A percentile compares a stretch with the other conserved stretches of the same genome.
Evolutionary conservation across 2,888 invertebrate species (phyloP).

Genomic region (Micoletzkya japonica): DNA sequence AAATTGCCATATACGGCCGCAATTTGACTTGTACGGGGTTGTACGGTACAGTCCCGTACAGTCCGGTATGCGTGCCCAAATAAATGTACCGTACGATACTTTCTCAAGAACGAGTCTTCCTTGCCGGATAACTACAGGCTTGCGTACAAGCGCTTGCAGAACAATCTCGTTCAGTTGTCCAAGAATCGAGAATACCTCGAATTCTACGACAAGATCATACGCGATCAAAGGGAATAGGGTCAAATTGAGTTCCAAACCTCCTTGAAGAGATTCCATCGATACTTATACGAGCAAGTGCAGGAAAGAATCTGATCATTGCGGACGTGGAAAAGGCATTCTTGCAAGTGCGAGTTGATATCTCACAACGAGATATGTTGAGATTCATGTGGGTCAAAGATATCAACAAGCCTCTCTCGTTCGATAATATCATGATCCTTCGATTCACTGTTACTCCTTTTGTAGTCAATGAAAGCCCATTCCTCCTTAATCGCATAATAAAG

Average conservation of each 20-base stretch:
- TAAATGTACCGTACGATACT: neutral
- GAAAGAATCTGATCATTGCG: conserved; percentile 22
- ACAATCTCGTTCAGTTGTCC: neutral
- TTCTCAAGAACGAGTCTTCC: neutral
- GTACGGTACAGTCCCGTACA: no score
- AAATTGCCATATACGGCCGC: no score
- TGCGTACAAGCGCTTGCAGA: neutral
- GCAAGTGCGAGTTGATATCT: conserved; percentile 28
- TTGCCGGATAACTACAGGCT: neutral
- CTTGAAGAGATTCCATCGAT: conserved; percentile 31
- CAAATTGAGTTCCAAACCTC: conserved; percentile 13
- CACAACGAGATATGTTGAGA: conserved; percentile 33
- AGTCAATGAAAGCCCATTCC: conserved; percentile 27
- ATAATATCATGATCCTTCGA: conserved; percentile 36
- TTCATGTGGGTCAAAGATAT: conserved; percentile 43
- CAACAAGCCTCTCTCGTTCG: conserved; percentile 2
- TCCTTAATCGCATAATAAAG: conserved; percentile 34
- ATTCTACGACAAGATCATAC: neutral
- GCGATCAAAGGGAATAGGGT: neutral
- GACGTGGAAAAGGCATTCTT: no score
- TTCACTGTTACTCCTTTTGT: conserved; percentile 43
- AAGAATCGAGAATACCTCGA: neutral
- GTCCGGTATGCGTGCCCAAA: no score
- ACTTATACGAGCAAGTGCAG: conserved; percentile 30
- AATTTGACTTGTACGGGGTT: no score